These are phyloP conservation scores for Buphagus erythrorhynchus DNA, from an alignment of 2,797 vertebrate genomes.

Conservation along the genomic window DNA sequence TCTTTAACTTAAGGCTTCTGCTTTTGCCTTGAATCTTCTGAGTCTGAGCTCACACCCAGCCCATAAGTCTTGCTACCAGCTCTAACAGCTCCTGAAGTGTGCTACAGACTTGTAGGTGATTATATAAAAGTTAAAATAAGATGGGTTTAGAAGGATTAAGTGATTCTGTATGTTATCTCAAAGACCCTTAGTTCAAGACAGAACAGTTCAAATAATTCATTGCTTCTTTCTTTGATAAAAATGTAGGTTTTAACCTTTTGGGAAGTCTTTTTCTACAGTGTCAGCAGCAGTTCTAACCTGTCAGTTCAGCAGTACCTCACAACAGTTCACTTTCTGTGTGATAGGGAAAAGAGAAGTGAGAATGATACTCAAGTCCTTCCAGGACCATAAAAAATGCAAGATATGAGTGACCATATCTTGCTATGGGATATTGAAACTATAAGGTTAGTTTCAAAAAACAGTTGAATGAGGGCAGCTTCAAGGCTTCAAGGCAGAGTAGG, in stretches of 20 bases:
- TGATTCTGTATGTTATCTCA: conserved; percentile 67
- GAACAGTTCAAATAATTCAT: conserved; percentile 74
- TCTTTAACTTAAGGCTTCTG: not conserved
- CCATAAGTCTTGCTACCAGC: conserved; percentile 18
- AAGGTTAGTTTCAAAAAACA: conserved; percentile 6
- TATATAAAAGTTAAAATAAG: conserved; percentile 72
- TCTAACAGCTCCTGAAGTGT: conserved; percentile 41
- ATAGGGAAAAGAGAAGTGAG: conserved; percentile 39
- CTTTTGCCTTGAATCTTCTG: conserved; percentile 36
- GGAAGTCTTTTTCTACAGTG: conserved; percentile 69
- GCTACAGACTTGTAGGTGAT: conserved; percentile 62
- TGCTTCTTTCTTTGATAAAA: conserved; percentile 75
- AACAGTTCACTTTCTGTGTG: conserved; percentile 53
- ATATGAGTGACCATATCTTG: not conserved
- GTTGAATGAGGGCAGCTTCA: conserved; percentile 11
- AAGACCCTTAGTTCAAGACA: conserved; percentile 70
- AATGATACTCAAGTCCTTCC: conserved; percentile 23
- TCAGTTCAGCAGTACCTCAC: conserved; percentile 74
- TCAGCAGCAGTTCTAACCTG: conserved; percentile 72
- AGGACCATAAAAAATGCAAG: conserved; percentile 36
- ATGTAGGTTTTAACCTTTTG: conserved; percentile 72
- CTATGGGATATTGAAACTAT: not conserved
- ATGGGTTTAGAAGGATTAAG: conserved; percentile 71
- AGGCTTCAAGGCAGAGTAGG: conserved; percentile 31
- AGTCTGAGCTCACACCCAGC: conserved; percentile 13